Base-by-base conservation (phyloP, 2,113 vertebrate genomes). In the Kryptolebias marmoratus region DNA sequence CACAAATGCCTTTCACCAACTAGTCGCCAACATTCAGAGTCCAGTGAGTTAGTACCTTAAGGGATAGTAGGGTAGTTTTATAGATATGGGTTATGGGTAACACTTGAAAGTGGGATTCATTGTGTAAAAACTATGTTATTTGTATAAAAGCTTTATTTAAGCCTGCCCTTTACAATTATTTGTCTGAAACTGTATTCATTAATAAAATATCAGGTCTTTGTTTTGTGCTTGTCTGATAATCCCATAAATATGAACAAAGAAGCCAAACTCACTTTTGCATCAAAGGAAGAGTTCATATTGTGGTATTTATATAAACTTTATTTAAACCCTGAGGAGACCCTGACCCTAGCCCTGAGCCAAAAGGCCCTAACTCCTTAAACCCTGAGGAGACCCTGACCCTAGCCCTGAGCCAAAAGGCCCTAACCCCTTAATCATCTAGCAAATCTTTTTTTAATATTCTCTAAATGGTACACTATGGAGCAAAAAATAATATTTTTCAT, bases 191-290 rank as follows among this genome's bases (percentile, higher is more conserved):
- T 28, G 12, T 39, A 15, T 71, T 60, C 61, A 66, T 49, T 12
- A 71, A 22, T 0, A 2, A 18, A 42, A 31, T 10, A 16, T 14
- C 71, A 28, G 54, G 30, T 64, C 30, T 36, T 42, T 56, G 11
- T 28, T 57, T 64, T 64, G 13, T 59, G n/a, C 42, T 68, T 56
- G 12, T 47, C 36, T 67, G 36, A 32, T 68, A 50, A 63, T 39
- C 9, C 5, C 18, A 1, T 8, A 45, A 70, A 63, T 42, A 8
- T 13, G n/a, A 73, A 71, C 45, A 53, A 31, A 53, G 44, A 56
- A 64, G 15, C 7, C 59, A 28, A 68, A 42, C 16, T 13, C 11
- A 30, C 12, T 49, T 56, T 15, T 60, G 0, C 12, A 67, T 39
- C 44, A 49, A 53, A 48, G 11, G 16, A 71, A 58, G 3, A 55